phyloP scores from a whole-genome alignment of 2,888 invertebrate genomes.

The Adelognathus sp. region DNA sequence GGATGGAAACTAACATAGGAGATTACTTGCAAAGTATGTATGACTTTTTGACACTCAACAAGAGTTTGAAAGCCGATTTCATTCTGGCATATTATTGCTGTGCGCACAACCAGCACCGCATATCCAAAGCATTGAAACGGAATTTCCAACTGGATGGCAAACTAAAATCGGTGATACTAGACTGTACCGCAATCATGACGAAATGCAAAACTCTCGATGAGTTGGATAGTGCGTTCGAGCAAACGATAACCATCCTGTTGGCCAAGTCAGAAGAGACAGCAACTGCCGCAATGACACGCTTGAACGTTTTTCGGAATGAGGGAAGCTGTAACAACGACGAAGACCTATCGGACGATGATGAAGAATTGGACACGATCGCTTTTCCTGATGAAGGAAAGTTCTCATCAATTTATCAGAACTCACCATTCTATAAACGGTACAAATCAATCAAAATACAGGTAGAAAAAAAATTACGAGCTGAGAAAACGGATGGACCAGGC shows the following conservation, averaged over 20 bases:
- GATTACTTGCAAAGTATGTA: conserved; percentile 1
- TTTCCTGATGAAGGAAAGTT: no score
- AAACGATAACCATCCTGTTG: not conserved
- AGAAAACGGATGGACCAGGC: not conserved
- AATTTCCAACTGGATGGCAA: not conserved
- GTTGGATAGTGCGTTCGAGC: not conserved
- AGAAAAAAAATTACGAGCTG: no score
- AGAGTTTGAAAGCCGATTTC: not conserved
- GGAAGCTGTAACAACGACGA: no score
- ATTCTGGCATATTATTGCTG: not conserved
- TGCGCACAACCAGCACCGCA: conserved; percentile 7
- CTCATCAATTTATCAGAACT: no score
- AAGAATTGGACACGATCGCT: no score
- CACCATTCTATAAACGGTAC: no score
- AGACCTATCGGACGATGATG: no score
- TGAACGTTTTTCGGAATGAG: no score
- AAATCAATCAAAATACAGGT: no score
- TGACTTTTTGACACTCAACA: not conserved
- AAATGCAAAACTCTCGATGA: not conserved
- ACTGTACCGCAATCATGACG: not conserved
- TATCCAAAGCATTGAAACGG: not conserved
- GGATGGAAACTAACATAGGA: not conserved
- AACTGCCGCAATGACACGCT: no score
- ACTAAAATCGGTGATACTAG: not conserved
- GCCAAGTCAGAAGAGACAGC: not conserved